Base-by-base conservation (phyloP, 2,888 invertebrate genomes). In the Amphipyra tragopoginis region DNA sequence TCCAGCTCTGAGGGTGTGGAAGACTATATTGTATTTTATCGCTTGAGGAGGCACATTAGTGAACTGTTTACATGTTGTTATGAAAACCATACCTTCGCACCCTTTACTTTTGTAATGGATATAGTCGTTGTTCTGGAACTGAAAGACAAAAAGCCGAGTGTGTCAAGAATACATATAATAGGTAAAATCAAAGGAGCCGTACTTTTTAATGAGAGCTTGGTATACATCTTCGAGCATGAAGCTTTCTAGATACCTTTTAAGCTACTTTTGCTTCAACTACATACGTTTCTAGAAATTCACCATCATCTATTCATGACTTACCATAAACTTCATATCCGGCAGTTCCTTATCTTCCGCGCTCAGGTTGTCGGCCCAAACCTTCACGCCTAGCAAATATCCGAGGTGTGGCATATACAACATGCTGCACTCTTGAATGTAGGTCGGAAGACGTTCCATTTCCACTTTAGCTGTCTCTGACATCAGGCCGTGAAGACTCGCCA, bases 351-450 rank as follows among this genome's bases (percentile, higher is more conserved):
- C 95, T 1, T 95, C 94, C 50, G 93, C 91, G 4, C 93, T 91
- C 55, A 96, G 93, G 81, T 95, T 82, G 0, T 94, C 91, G 0
- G 93, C 95, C 96, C 97, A 97, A 64, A 95, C 94, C 54, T 96
- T 96, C n/a, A 98, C 95, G 0, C 96, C 96, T 10, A 98, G 92
- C 66, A 98, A 90, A 90, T 97, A 98, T 0, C 98, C 97, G 67
- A 97, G 95, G 87, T 97, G 97, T 0, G 97, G 97, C 83, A 97
- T 94, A 85, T 97, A 97, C 54, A 96, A 87, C 89, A 97, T 96
- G 13, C 95, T 95, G 81, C 97, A 97, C 77, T 96, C 96, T 29
- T 95, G 90, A 39, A 98, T 95, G 85, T 96, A 96, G 2, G 95
- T 89, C 0, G 97, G 97, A 36, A 98, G 93, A 33, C 96, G 95